Percentiles rank a stretch among this genome's conserved stretches.
phyloP scores from a whole-genome alignment of 2,113 vertebrate species.

The Steatornis caripensis region DNA sequence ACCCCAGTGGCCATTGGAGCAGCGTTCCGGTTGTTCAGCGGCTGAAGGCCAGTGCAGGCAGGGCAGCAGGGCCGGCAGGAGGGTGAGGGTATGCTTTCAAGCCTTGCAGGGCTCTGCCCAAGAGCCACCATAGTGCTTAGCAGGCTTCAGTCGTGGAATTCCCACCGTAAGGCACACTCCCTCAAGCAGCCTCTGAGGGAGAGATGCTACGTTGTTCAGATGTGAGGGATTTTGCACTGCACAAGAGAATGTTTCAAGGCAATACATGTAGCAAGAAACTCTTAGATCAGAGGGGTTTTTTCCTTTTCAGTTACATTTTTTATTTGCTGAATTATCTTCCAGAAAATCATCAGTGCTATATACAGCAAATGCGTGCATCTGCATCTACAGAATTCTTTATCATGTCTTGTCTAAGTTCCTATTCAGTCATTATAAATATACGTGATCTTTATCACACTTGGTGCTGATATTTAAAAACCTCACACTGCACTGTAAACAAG shows the following conservation, averaged over 20 bases:
- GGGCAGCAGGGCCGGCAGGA: neutral
- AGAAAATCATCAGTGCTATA: neutral
- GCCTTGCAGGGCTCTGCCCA: neutral
- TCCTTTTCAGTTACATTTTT: neutral
- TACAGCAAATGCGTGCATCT: neutral
- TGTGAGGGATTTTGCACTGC: neutral
- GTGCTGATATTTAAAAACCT: neutral
- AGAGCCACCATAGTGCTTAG: rapidly evolving
- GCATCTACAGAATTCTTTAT: neutral
- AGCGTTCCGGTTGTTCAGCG: neutral
- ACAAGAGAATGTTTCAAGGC: neutral
- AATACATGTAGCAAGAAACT: neutral
- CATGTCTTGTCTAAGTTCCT: neutral
- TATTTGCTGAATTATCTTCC: constrained; percentile 16
- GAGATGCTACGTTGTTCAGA: rapidly evolving
- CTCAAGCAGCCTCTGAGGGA: neutral
- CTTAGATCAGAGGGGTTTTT: neutral
- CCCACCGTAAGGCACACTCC: rapidly evolving
- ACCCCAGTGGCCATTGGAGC: rapidly evolving
- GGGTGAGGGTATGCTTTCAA: neutral
- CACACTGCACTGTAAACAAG: neutral
- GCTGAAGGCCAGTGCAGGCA: neutral
- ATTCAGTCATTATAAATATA: neutral
- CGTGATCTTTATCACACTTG: neutral
- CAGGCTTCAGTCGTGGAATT: neutral